Evolutionary conservation across 1,140 invertebrate species (phyloP), one percentile per base, ranked within the genome.

Genomic region (Psix sp.): DNA sequence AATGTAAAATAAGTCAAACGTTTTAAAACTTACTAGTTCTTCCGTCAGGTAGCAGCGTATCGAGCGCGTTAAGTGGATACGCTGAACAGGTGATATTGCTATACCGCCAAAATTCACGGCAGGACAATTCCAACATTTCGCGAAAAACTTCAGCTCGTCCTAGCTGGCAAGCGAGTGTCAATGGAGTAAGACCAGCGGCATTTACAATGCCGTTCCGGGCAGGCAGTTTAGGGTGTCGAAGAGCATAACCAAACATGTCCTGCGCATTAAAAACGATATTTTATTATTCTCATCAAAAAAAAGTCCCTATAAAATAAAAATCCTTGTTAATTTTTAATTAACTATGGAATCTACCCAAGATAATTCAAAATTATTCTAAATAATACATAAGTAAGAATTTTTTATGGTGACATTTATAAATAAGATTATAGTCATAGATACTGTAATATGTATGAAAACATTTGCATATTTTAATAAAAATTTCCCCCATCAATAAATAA

Each of bases 51-150:
- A 95, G 87, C 52, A 99, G 91, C 0, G 97, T 99, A 85, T 99
- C 98, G 76, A 99, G 88, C 11, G 96, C 96, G 86, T 96, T 97
- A 1, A 99, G 87, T 0, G 97, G 96, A 88, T 99, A 99, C 0
- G 95, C 96, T 9, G 96, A 98, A 87, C 98, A 99, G n/a, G 96
- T 98, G 77, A 99, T 98, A 82, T 99, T 99, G 77, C 96, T 98
- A 87, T 99, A 99, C 31, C 97, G 89, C 98, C 98, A 99, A 85
- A 99, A 98, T 87, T 99, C 98, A 65, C 95, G 90, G 57, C 95
- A 94, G 43, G 95, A 96, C 7, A 99, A 88, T 85, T 99, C 98
- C 80, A 99, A 90, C 95, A 99, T 99, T 88, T 99, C 98, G 71
- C 94, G 91, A 87, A 99, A 99, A 67, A 99, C 96, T 79, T 96